These are phyloP conservation scores for Lutraria rhynchaena DNA, from an alignment of 1,140 invertebrate species.

Conservation along the genomic window DNA sequence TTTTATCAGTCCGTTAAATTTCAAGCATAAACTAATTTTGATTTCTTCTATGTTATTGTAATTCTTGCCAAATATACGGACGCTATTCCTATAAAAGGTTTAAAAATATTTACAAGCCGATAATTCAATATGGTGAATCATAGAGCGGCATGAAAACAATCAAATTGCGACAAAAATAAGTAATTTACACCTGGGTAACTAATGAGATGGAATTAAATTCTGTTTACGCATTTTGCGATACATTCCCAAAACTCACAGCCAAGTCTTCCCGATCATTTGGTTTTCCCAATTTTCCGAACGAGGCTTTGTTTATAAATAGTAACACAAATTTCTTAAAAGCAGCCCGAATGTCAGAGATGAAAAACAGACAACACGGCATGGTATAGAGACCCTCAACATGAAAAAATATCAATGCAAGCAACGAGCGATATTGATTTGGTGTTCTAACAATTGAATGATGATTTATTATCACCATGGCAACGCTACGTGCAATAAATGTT, in stretches of 20 bases:
- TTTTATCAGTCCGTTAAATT: too few species aligned
- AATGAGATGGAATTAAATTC: too few species aligned
- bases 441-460: neutral
- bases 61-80: too few species aligned
- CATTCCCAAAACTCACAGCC: constrained; percentile 17
- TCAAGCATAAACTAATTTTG: too few species aligned
- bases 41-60: too few species aligned
- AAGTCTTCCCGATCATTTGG: constrained; percentile 6
- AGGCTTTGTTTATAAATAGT: neutral
- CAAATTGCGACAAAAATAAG: too few species aligned
- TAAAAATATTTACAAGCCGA: too few species aligned
- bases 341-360: neutral
- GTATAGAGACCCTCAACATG: constrained; percentile 3
- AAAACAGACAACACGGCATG: constrained; percentile 9
- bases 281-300: constrained; percentile 11
- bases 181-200: too few species aligned
- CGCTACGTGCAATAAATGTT: neutral
- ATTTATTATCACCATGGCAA: neutral
- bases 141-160: too few species aligned
- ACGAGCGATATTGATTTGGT: neutral
- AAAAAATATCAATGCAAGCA: neutral
- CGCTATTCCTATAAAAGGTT: too few species aligned
- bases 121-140: too few species aligned
- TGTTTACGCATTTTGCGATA: neutral
- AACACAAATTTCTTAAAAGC: neutral